Base-by-base conservation (phyloP, 2,797 vertebrate species). In the Botia almorhae region DNA sequence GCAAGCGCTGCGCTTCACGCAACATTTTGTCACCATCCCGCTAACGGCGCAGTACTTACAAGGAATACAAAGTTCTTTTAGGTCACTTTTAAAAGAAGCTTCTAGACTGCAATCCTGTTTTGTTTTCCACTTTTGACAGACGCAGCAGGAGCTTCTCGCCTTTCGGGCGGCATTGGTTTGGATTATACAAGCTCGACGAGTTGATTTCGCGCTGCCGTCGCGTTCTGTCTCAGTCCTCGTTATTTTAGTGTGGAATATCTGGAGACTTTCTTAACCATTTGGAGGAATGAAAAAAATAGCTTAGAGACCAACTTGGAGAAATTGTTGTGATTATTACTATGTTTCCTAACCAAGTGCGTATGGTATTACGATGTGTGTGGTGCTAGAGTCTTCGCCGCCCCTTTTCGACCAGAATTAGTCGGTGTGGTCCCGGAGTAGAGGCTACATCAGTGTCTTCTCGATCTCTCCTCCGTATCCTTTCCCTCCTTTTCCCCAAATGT, bases 271-370 rank as follows among this genome's bases (percentile, higher is more conserved):
- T 58, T 46, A 39, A 51, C 17, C 36, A 43, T 56, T 36, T 46
- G 53, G 36, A 70, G 72, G 56, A 39, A 78, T 33, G 39, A 50
- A 48, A 69, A 56, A 43, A 8, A 36, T 0, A 51, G 7, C 50
- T 50, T 5, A 56, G 39, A 69, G 21, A 58, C 29, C 50, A 74
- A 61, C 16, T 60, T 55, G 72, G 33, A 16, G 17, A 29, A 43
- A 48, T 29, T 78, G 39, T 50, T 60, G 73, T 74, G 23, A 36
- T 48, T 60, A 23, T 21, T 65, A 21, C 60, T 43, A 55, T 36
- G 2, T 64, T 78, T 50, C 58, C 61, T 36, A 61, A 56, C 19
- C 88, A 89, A 90, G 89, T 82, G 88, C 89, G 86, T 89, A 77
- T 85, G 71, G 63, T 60, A 68, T 77, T 76, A 77, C 85, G 17